phyloP scores from a whole-genome alignment of 2,113 vertebrate genomes.

The Craseonycteris thonglongyai region DNA sequence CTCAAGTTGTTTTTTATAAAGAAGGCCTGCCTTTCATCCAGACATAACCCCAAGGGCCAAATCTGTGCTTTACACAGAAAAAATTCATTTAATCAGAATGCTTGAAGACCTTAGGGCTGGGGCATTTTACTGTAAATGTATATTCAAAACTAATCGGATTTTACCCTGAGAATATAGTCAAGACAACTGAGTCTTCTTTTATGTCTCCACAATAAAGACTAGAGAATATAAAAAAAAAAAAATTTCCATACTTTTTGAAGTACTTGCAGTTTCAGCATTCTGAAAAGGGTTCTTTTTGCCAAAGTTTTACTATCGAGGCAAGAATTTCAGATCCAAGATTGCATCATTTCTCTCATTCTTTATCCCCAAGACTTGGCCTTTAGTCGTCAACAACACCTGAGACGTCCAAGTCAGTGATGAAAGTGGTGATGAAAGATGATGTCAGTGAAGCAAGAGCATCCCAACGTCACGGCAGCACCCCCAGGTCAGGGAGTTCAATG shows the following conservation, averaged over 20 bases:
- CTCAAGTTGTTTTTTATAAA: slow-evolving; percentile 9
- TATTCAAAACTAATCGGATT: not conserved
- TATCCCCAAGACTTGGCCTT: not conserved
- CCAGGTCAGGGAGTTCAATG: not conserved
- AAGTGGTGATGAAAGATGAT: not conserved
- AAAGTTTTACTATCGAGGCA: not conserved
- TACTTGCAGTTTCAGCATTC: not conserved
- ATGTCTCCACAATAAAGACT: not conserved
- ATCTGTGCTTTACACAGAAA: not conserved
- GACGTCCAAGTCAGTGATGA: not conserved
- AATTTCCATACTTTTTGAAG: not conserved
- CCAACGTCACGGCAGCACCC: not conserved
- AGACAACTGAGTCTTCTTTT: not conserved
- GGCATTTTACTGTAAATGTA: slow-evolving; percentile 13
- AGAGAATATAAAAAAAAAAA: not conserved
- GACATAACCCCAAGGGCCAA: not conserved
- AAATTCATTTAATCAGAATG: not conserved
- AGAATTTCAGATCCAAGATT: not conserved
- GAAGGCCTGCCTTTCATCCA: slow-evolving; percentile 1
- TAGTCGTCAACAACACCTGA: not conserved
- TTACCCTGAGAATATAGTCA: not conserved
- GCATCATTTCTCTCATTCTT: not conserved
- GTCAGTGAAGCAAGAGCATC: not conserved
- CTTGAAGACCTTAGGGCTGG: not conserved
- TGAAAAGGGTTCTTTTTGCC: not conserved